Conservation (phyloP, 2,888 invertebrate species). For the Camponotus fellah region DNA sequence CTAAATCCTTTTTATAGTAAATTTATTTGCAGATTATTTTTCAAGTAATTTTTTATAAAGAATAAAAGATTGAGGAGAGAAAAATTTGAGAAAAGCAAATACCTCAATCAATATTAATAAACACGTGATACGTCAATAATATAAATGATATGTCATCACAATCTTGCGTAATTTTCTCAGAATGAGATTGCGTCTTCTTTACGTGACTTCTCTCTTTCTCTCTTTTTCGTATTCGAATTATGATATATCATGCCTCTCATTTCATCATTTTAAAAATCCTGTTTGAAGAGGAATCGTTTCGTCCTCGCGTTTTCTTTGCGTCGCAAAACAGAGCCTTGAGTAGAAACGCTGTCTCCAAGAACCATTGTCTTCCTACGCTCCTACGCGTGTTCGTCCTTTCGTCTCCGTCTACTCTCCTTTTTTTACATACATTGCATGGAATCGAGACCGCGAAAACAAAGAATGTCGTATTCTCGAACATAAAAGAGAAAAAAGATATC, state of each 20-base stretch:
- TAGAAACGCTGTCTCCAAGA: conserved; percentile 34
- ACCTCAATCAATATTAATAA: neutral
- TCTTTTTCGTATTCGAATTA: conserved; percentile 8
- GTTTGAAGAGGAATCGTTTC: neutral
- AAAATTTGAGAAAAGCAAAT: neutral
- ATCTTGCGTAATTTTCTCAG: conserved; percentile 24
- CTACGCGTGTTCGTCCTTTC: conserved; percentile 42
- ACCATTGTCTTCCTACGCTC: conserved; percentile 55
- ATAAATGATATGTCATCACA: neutral
- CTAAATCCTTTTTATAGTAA: neutral
- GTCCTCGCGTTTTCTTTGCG: conserved; percentile 22
- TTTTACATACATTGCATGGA: neutral
- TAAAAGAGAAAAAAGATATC: neutral
- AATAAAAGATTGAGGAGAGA: neutral
- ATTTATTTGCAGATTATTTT: neutral
- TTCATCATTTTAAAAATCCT: conserved; percentile 17
- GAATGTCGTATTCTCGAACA: neutral
- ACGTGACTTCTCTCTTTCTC: neutral
- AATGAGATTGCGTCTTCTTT: neutral
- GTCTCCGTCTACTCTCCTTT: conserved; percentile 35
- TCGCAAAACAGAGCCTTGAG: neutral
- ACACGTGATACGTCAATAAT: conserved; percentile 7
- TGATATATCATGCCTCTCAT: conserved; percentile 4
- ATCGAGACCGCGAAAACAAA: conserved; percentile 39
- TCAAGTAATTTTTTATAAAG: neutral